Evolutionary conservation across 2,888 invertebrate species (phyloP), one percentile per base, ranked within the genome.

Genomic region (Lochmaea capreae): DNA sequence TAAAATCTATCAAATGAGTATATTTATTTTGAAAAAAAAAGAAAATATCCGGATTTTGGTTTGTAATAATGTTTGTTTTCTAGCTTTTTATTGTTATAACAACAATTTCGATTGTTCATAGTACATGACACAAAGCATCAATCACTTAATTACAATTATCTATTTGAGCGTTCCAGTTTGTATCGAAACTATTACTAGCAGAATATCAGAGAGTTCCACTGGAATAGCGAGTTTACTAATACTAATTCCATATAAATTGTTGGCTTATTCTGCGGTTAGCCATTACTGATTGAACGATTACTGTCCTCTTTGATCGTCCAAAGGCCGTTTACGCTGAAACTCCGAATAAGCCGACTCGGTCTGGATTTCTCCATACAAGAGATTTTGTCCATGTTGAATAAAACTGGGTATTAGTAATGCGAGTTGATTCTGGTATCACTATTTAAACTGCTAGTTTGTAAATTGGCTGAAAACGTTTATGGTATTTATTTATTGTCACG

Each of bases 251-350:
- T 14, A 52, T 52, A n/a, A 46, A 52, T 52, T 52, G 52, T 52
- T 52, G n/a, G 52, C n/a, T 14, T n/a, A 52, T 52, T 52, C n/a
- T 5, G 14, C 52, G 52, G 52, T 16, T 52, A n/a, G 52, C n/a
- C 52, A 52, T 52, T 14, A 52, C n/a, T 52, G 52, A 52, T 52
- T 52, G 52, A 52, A n/a, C 52, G 52, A 14, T n/a, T 52, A 52
- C 52, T 16, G n/a, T 52, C 52, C 52, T n/a, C 52, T 52, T 52
- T 52, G 52, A 52, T 52, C 52, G 12, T 52, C 52, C 8, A 16
- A 52, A n/a, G 52, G 52, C 8, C n/a, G 5, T 52, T 52, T 52
- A 52, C n/a, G 52, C 1, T 52, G 14, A 16, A 52, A 52, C 52
- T 52, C 4, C 8, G 52, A 16, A 52, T n/a, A 4, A 3, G 14